Conservation (phyloP, 2,888 invertebrate species). For the Acleris literana region DNA sequence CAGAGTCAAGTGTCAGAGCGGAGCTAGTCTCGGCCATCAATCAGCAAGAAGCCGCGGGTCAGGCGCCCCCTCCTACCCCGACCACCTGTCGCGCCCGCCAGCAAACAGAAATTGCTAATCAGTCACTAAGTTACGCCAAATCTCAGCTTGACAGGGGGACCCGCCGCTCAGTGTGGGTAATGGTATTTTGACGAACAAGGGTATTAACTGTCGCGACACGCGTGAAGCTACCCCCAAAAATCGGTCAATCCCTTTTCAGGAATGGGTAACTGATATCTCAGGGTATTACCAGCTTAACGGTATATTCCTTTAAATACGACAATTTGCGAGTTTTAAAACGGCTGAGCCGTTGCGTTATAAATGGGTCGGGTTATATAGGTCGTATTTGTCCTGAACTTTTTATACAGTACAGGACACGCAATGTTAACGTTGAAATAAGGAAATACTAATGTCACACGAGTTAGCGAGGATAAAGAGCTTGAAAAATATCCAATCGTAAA, state of each 20-base stretch:
- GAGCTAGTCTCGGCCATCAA: conserved; percentile 65
- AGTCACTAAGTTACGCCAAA: conserved; percentile 81
- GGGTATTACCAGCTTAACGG: neutral
- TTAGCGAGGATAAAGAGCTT: no score
- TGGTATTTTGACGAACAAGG: conserved; percentile 75
- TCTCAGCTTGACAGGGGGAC: conserved; percentile 72
- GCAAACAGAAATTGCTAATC: conserved; percentile 78
- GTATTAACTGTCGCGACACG: conserved; percentile 58
- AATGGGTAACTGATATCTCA: conserved; percentile 2
- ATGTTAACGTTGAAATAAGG: no score
- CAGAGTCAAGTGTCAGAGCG: conserved; percentile 52
- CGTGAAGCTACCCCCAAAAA: conserved; percentile 42
- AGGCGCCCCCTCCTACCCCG: conserved; percentile 58
- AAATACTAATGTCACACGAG: no score
- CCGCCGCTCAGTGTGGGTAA: conserved; percentile 60
- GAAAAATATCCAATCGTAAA: no score
- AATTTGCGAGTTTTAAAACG: neutral
- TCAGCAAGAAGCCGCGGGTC: conserved; percentile 70
- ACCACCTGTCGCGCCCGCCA: conserved; percentile 77
- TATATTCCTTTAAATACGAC: neutral
- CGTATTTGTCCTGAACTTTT: no score
- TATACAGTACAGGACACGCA: no score
- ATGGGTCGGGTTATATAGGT: no score
- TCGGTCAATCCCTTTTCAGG: conserved; percentile 36
- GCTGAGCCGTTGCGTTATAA: neutral